These are phyloP conservation scores for Myrmecophaga tridactyla DNA, from an alignment of 2,113 vertebrate genomes.

Conservation along the genomic window DNA sequence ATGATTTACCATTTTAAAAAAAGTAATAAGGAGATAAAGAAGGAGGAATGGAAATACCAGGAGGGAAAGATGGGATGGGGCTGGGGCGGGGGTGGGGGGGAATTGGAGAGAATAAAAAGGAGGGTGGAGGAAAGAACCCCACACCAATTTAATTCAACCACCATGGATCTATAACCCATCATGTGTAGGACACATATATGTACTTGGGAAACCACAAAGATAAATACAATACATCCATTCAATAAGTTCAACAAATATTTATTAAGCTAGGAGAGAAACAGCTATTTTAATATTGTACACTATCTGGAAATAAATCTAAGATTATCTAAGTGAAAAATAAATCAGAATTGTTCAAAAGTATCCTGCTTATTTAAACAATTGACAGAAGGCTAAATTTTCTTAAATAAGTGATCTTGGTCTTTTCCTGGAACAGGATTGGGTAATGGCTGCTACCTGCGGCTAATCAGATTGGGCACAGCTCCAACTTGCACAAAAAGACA, in stretches of 20 bases:
- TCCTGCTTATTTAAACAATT: not conserved
- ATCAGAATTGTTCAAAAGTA: not conserved
- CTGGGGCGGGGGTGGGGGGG: no score
- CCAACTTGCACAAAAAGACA: not conserved
- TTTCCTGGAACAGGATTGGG: not conserved
- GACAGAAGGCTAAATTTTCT: not conserved
- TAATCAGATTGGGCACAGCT: not conserved
- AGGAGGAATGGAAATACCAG: not conserved
- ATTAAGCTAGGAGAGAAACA: not conserved
- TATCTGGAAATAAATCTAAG: not conserved
- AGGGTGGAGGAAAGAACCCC: not conserved
- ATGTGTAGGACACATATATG: not conserved
- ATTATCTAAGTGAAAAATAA: not conserved
- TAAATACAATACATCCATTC: not conserved
- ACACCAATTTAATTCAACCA: not conserved
- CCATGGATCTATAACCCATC: accelerated
- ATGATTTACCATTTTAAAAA: not conserved
- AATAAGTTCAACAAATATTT: not conserved
- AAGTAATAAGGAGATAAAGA: not conserved
- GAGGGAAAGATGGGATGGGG: no score
- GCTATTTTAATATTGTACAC: not conserved
- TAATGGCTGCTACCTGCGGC: not conserved
- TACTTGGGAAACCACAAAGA: not conserved
- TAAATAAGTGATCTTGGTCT: not conserved
- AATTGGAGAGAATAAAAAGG: not conserved